A percentile compares a stretch with the other conserved stretches of the same genome.
Evolutionary conservation across 2,797 vertebrate genomes (phyloP).

Genomic region (Arrhamphus sclerolepis): DNA sequence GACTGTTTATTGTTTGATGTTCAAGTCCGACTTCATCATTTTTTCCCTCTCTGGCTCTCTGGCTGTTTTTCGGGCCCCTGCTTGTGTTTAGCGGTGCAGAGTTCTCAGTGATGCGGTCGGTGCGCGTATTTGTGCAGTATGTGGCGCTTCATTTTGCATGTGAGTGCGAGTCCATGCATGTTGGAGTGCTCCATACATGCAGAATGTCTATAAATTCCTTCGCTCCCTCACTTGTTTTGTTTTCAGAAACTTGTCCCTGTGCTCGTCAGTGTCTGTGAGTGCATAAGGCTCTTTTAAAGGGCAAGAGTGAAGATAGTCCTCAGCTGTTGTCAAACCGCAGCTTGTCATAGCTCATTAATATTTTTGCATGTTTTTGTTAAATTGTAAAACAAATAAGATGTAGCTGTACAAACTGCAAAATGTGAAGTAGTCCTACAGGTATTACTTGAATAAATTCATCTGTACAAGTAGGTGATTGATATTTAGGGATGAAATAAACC

Average conservation of each 20-base stretch:
- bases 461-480: neutral
- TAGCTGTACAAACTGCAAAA: no score
- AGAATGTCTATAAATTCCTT: conserved; percentile 35
- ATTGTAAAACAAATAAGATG: conserved; percentile 1
- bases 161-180: conserved; percentile 1
- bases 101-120: conserved; percentile 61
- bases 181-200: conserved; percentile 14
- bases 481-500: conserved; percentile 3
- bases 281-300: conserved; percentile 58
- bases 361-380: neutral
- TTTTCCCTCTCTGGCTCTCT: conserved; percentile 55
- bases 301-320: neutral
- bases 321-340: neutral
- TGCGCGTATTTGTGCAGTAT: conserved; percentile 42
- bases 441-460: neutral
- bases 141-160: conserved; percentile 44
- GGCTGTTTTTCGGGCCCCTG: conserved; percentile 36
- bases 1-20: conserved; percentile 90
- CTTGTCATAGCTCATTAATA: neutral
- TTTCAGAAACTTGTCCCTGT: conserved; percentile 23
- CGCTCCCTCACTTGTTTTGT: conserved; percentile 11
- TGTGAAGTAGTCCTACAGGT: no score
- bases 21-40: conserved; percentile 81
- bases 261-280: conserved; percentile 21
- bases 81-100: conserved; percentile 55